Evolutionary conservation across 2,888 invertebrate genomes (phyloP).

Genomic region (Oscheius myriophilus): DNA sequence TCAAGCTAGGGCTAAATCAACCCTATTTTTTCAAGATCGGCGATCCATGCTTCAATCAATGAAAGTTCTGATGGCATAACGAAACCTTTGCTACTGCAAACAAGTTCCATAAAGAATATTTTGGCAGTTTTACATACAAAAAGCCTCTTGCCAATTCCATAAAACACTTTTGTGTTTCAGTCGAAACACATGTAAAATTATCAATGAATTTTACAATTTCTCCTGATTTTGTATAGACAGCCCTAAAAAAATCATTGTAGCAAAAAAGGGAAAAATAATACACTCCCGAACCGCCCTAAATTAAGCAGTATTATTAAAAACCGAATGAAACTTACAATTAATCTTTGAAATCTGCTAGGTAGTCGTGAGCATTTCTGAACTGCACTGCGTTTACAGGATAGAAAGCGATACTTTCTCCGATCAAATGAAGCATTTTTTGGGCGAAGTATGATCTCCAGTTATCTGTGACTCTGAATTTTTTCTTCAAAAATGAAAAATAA

Average conservation of each 20-base stretch:
- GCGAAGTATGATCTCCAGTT: slow-evolving; percentile 53
- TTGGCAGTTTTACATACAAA: background rate
- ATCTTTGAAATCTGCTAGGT: slow-evolving; percentile 48
- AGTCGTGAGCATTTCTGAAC: slow-evolving; percentile 45
- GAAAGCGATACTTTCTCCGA: slow-evolving; percentile 44
- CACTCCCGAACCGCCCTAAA: slow-evolving; percentile 24
- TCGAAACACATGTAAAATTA: background rate
- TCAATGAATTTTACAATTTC: slow-evolving; percentile 9
- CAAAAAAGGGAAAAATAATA: background rate
- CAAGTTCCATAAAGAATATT: background rate
- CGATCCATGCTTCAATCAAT: slow-evolving; percentile 27
- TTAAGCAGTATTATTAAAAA: too few relatives aligned
- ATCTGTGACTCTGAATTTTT: slow-evolving; percentile 38
- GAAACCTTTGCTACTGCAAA: slow-evolving; percentile 13
- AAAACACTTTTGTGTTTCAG: background rate
- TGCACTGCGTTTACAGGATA: slow-evolving; percentile 50
- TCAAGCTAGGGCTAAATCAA: too few relatives aligned
- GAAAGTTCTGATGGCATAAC: slow-evolving; percentile 35
- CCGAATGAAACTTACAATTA: too few relatives aligned
- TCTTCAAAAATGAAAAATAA: background rate
- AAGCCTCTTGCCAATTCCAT: slow-evolving; percentile 15
- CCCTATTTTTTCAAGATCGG: slow-evolving; percentile 27
- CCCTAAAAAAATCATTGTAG: background rate
- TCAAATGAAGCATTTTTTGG: slow-evolving; percentile 46
- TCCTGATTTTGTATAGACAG: slow-evolving; percentile 12